These are phyloP conservation scores for Papilio polytes DNA, from an alignment of 1,140 invertebrate species.

Conservation along the genomic window DNA sequence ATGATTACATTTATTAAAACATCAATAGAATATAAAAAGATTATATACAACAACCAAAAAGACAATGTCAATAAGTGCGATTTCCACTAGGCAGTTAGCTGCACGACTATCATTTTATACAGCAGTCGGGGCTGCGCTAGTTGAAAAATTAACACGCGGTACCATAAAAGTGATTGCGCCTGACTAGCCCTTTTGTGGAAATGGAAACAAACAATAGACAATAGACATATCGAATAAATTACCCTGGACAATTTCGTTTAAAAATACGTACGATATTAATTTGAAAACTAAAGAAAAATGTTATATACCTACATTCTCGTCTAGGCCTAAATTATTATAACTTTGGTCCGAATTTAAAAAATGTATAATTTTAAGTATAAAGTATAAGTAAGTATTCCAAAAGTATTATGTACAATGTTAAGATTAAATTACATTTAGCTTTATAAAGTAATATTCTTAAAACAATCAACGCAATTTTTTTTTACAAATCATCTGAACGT, in stretches of 20 bases:
- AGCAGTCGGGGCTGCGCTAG: background rate
- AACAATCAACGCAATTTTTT: background rate
- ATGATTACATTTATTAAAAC: constrained; percentile 17
- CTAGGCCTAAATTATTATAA: background rate
- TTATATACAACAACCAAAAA: background rate
- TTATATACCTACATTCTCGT: background rate
- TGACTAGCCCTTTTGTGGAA: background rate
- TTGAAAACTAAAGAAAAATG: background rate
- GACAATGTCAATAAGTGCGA: background rate
- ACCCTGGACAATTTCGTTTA: constrained; percentile 21
- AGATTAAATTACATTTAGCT: background rate
- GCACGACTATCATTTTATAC: background rate
- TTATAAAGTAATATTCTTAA: background rate
- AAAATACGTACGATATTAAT: background rate
- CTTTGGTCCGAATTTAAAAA: constrained; percentile 2
- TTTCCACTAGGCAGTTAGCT: background rate
- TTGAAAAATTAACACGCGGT: background rate
- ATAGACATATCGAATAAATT: background rate
- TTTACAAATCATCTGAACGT: background rate
- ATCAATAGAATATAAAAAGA: constrained; percentile 20
- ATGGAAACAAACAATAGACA: background rate
- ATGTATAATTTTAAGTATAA: background rate
- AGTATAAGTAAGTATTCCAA: background rate
- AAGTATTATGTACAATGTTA: background rate
- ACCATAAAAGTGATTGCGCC: background rate